These are phyloP conservation scores for Coregonus clupeaformis DNA, from an alignment of 2,113 vertebrate genomes.

Conservation along the genomic window DNA sequence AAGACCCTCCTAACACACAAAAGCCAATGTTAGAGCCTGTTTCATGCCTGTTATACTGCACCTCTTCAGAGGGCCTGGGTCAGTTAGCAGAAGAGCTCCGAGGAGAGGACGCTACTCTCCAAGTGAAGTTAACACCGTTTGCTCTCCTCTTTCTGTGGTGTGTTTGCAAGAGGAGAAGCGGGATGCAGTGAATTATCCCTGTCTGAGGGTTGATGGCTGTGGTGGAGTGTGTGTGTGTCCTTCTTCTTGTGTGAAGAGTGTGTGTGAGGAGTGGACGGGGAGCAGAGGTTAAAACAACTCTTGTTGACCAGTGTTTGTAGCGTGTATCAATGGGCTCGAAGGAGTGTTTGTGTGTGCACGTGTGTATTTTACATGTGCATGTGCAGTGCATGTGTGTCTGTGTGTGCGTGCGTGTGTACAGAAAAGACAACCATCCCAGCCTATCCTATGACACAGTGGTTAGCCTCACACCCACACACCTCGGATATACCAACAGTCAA, in stretches of 20 bases:
- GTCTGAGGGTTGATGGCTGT: neutral
- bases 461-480: constrained; percentile 69
- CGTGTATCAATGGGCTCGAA: constrained; percentile 25
- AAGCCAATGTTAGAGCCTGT: constrained; percentile 73
- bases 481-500: constrained; percentile 51
- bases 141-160: constrained; percentile 57
- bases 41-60: constrained; percentile 48
- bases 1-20: constrained; percentile 81
- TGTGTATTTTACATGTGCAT: neutral
- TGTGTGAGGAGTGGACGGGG: neutral
- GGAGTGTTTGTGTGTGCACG: neutral
- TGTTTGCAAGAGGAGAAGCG: constrained; percentile 37
- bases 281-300: constrained; percentile 63
- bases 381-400: constrained; percentile 1
- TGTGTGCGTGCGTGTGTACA: constrained; percentile 33
- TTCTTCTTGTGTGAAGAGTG: neutral
- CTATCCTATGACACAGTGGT: constrained; percentile 57
- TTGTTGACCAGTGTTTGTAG: constrained; percentile 54
- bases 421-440: constrained; percentile 39
- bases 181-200: constrained; percentile 54
- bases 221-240: neutral
- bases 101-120: constrained; percentile 61
- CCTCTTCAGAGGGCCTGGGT: constrained; percentile 73
- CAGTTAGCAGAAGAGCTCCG: constrained; percentile 74
- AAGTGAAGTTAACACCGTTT: constrained; percentile 65